A percentile compares a stretch with the other conserved stretches of the same genome.
Conservation (phyloP, 2,888 invertebrate genomes). For the Epirrhoe tristata region DNA sequence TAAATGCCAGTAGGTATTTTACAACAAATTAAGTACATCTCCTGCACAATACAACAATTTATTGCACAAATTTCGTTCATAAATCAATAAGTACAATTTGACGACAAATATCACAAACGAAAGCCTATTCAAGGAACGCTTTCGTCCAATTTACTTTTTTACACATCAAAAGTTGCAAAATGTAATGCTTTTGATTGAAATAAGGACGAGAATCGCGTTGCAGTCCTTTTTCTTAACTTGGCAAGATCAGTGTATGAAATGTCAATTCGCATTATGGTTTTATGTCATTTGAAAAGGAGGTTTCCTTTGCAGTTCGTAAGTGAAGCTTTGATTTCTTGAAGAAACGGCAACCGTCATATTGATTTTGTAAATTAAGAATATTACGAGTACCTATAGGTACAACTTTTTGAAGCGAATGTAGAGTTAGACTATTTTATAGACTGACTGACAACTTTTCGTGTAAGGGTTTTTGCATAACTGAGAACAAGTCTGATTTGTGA, state of each 20-base stretch:
- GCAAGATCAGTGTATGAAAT: slow-evolving; percentile 26
- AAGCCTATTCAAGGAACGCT: slow-evolving; percentile 6
- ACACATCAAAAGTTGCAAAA: not conserved
- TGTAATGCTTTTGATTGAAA: not conserved
- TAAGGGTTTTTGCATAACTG: too few relatives aligned
- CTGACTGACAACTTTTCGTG: too few relatives aligned
- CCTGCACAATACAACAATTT: slow-evolving; percentile 14
- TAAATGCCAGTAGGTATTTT: too few relatives aligned
- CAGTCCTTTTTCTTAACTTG: slow-evolving; percentile 9
- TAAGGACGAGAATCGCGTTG: slow-evolving; percentile 11
- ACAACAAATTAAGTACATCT: not conserved
- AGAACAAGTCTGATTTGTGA: too few relatives aligned
- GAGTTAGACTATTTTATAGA: too few relatives aligned
- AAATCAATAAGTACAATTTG: slow-evolving; percentile 37
- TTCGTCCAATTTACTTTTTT: not conserved
- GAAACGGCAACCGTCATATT: not conserved
- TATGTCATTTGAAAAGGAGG: slow-evolving; percentile 38
- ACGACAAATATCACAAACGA: slow-evolving; percentile 33
- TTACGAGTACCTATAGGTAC: not conserved
- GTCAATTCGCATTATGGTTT: slow-evolving; percentile 25
- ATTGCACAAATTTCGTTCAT: slow-evolving; percentile 25
- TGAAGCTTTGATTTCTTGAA: slow-evolving; percentile 11
- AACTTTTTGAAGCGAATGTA: too few relatives aligned
- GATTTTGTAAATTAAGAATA: not conserved
- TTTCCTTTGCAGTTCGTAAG: slow-evolving; percentile 33